phyloP scores from a whole-genome alignment of 2,113 vertebrate species.

The Prinia subflava region DNA sequence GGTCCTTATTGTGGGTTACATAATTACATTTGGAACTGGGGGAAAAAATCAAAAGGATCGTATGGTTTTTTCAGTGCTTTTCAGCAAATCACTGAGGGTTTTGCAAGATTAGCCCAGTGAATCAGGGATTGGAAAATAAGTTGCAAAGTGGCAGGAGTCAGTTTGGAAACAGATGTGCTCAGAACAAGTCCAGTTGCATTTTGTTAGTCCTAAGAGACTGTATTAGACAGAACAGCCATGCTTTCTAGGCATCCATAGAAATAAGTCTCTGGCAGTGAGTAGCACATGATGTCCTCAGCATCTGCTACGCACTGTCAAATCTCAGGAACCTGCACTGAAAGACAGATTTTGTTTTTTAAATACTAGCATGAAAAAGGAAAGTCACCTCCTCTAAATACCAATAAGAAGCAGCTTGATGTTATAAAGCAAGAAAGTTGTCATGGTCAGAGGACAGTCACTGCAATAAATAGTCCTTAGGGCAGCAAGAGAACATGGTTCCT shows the following conservation, averaged over 20 bases:
- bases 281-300: background rate
- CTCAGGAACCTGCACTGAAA: background rate
- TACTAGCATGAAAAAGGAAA: background rate
- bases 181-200: background rate
- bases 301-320: background rate
- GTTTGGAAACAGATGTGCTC: background rate
- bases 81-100: background rate
- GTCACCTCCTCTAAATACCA: background rate
- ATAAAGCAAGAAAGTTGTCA: background rate
- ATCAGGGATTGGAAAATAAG: background rate
- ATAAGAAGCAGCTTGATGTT: background rate
- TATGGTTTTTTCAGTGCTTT: background rate
- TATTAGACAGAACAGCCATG: background rate
- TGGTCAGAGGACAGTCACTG: background rate
- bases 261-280: background rate
- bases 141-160: background rate
- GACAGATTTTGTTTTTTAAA: background rate
- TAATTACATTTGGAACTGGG: background rate
- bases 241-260: background rate
- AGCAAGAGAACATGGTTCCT: background rate
- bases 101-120: background rate
- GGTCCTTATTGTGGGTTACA: background rate
- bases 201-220: background rate
- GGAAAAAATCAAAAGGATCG: fast-evolving
- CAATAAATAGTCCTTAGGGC: background rate